Conservation (phyloP, 2,113 vertebrate genomes). For the Megalops atlanticus region DNA sequence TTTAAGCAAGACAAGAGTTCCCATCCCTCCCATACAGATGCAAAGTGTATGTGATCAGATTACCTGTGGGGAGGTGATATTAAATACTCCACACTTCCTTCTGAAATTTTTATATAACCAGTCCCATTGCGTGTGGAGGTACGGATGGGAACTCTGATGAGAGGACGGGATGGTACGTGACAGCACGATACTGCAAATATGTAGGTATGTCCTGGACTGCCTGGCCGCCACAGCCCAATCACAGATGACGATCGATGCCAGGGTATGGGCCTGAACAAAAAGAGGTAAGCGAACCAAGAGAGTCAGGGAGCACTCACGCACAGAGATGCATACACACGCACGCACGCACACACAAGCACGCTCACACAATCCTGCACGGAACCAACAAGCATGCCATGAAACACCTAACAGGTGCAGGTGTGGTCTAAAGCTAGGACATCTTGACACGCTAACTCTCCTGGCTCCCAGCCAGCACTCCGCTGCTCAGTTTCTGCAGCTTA, state of each 20-base stretch:
- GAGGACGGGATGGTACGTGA: neutral
- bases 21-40: no score
- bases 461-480: constrained; percentile 58
- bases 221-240: constrained; percentile 41
- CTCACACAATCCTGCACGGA: constrained; percentile 56
- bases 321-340: neutral
- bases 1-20: neutral
- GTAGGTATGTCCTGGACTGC: constrained; percentile 53
- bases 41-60: no score
- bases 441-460: constrained; percentile 77
- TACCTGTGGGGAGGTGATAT: neutral
- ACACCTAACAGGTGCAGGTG: constrained; percentile 77
- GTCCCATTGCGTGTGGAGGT: neutral
- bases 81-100: neutral
- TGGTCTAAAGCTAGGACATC: constrained; percentile 69
- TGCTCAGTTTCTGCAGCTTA: neutral
- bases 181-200: constrained; percentile 45
- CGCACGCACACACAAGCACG: neutral
- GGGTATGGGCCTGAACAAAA: constrained; percentile 53
- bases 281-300: neutral
- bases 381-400: constrained; percentile 61
- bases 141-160: neutral
- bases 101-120: neutral
- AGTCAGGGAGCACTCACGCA: neutral
- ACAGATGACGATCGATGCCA: constrained; percentile 55